Conservation (phyloP, 1,140 invertebrate species). For the Lepidurus packardi region DNA sequence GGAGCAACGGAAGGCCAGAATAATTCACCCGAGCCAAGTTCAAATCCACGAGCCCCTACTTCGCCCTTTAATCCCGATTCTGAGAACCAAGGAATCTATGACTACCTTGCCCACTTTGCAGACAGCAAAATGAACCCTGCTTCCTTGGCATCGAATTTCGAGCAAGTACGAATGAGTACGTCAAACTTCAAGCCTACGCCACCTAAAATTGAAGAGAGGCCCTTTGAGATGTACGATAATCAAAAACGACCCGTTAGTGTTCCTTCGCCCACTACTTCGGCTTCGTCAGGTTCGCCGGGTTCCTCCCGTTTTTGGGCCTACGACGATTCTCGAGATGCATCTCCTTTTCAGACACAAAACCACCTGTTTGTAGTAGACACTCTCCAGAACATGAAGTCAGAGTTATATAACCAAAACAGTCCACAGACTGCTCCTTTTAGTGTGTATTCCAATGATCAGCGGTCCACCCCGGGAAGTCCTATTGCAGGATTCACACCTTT, state of each 20-base stretch:
- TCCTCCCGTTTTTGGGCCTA: not conserved
- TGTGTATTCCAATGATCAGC: not conserved
- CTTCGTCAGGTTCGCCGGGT: not conserved
- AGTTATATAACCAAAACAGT: not conserved
- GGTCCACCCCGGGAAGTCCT: not conserved
- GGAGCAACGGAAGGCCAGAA: not conserved
- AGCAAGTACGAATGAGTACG: not conserved
- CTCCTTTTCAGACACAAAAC: not conserved
- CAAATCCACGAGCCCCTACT: not conserved
- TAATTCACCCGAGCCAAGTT: not conserved
- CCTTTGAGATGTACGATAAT: not conserved
- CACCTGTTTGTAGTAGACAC: not conserved
- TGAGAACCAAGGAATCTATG: not conserved
- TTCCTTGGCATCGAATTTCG: not conserved
- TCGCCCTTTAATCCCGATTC: not conserved
- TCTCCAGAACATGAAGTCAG: not conserved
- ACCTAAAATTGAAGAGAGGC: not conserved
- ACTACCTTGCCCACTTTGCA: not conserved
- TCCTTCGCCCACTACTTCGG: not conserved
- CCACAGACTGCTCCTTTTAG: not conserved
- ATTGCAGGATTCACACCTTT: not conserved
- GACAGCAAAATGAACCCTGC: not conserved
- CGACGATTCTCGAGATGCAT: not conserved
- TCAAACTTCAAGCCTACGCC: not conserved
- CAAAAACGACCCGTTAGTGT: not conserved